These are phyloP conservation scores for Parnassius apollo DNA, from an alignment of 2,888 invertebrate genomes.

Conservation along the genomic window DNA sequence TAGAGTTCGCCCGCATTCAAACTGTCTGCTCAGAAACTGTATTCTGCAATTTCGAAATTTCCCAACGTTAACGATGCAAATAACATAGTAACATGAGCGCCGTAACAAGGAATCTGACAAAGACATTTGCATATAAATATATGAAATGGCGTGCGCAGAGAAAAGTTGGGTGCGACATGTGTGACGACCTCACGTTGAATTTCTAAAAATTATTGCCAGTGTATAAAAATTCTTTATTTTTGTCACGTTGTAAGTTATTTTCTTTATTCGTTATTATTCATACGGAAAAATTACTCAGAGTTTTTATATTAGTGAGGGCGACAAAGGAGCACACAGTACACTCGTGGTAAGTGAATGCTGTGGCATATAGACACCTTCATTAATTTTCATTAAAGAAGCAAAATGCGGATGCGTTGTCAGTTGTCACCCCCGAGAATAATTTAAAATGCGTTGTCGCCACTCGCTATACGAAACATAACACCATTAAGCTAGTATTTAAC, in stretches of 20 bases:
- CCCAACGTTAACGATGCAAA: conserved; percentile 35
- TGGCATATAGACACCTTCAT: not conserved
- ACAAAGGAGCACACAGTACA: no score
- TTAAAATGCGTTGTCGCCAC: not conserved
- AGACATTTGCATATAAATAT: conserved; percentile 42
- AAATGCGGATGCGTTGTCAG: not conserved
- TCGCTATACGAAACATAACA: not conserved
- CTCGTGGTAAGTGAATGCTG: no score
- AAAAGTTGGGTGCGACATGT: conserved; percentile 36
- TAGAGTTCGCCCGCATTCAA: conserved; percentile 1
- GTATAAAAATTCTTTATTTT: conserved; percentile 6
- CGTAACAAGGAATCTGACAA: conserved; percentile 37
- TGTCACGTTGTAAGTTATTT: no score
- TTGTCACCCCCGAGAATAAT: not conserved
- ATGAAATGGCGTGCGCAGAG: conserved; percentile 29
- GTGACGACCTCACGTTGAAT: conserved; percentile 31
- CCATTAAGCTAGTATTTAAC: no score
- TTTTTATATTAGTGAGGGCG: not conserved
- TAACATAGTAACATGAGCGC: conserved; percentile 20
- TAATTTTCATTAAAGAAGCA: no score
- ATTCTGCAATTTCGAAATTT: conserved; percentile 43
- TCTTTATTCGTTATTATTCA: no score
- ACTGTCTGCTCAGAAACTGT: not conserved
- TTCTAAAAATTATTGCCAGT: conserved; percentile 17
- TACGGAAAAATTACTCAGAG: not conserved